Evolutionary conservation across 2,113 vertebrate species (phyloP).

Genomic region (Chloropsis hardwickii): DNA sequence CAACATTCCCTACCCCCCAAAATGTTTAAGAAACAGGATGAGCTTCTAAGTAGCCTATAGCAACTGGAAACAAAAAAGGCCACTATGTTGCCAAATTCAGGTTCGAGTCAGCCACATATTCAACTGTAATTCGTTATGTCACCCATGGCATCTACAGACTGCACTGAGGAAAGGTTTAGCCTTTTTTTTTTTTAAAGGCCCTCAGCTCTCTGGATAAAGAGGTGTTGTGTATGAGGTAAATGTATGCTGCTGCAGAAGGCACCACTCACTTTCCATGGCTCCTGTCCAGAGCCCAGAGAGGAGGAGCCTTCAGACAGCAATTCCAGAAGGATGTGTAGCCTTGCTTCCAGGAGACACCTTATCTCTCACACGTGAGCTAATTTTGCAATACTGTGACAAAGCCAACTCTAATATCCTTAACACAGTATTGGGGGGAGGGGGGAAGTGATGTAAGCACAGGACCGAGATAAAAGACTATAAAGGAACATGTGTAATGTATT

Average conservation of each 20-base stretch:
- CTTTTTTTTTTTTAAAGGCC: background rate
- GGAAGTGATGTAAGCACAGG: background rate
- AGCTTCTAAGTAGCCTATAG: background rate
- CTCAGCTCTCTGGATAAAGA: background rate
- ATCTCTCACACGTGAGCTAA: background rate
- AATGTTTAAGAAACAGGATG: background rate
- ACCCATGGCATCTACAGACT: background rate
- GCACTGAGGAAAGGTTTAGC: background rate
- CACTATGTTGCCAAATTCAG: background rate
- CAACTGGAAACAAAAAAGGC: background rate
- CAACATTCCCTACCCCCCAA: accelerated
- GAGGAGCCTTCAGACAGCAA: background rate
- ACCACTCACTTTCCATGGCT: background rate
- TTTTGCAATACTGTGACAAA: background rate
- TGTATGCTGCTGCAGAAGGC: background rate
- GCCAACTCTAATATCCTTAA: background rate
- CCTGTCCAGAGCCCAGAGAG: background rate
- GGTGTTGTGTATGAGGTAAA: background rate
- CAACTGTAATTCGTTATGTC: background rate
- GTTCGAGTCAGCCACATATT: background rate
- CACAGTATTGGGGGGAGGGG: background rate
- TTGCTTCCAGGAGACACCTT: background rate
- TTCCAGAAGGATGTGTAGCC: background rate
- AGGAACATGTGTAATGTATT: accelerated
- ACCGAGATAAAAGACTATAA: background rate